A percentile compares a stretch with the other conserved stretches of the same genome.
These are phyloP conservation scores for Laterallus jamaicensis DNA, from an alignment of 2,113 vertebrate genomes.

Conservation along the genomic window DNA sequence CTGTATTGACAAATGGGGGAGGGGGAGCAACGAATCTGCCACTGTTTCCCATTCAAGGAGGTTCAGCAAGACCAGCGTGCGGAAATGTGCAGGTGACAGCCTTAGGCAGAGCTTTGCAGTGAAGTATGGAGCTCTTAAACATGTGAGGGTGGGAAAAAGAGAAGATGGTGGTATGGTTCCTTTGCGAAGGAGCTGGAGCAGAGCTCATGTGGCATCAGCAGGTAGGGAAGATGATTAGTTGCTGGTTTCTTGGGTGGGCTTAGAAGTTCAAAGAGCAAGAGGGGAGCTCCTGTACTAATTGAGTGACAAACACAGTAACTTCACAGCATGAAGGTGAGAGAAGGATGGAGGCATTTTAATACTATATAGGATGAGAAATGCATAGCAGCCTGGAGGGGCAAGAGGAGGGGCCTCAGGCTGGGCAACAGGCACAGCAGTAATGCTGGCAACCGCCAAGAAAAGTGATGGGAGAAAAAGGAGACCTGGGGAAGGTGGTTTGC, in stretches of 20 bases:
- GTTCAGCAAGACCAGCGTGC: background rate
- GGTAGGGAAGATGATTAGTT: background rate
- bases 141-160: background rate
- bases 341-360: background rate
- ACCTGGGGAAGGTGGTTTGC: background rate
- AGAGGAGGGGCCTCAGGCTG: background rate
- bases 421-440: background rate
- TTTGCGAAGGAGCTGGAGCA: background rate
- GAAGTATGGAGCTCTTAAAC: background rate
- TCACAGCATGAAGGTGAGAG: background rate
- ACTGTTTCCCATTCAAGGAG: background rate
- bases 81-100: background rate
- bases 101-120: background rate
- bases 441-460: background rate
- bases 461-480: background rate
- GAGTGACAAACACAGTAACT: background rate
- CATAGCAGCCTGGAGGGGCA: background rate
- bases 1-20: background rate
- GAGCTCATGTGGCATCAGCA: background rate
- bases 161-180: background rate
- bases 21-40: background rate
- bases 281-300: background rate
- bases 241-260: background rate
- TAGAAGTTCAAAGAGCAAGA: background rate
- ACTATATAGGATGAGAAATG: background rate